Evolutionary conservation across 2,888 invertebrate species (phyloP).

Genomic region (Resseliella maxima): DNA sequence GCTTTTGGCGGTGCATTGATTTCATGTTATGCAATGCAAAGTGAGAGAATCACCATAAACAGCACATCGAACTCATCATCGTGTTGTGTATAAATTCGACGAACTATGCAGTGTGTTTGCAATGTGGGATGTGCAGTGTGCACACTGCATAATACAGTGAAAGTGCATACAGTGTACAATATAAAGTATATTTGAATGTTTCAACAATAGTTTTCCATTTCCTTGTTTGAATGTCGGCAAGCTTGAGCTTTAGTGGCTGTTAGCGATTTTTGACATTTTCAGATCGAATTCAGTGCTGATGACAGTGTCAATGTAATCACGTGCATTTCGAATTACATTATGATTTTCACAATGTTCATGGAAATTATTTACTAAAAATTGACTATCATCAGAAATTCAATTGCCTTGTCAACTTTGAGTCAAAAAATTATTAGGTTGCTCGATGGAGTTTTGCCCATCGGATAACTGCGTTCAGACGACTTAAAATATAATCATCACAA

Average conservation of each 20-base stretch:
- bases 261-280: neutral
- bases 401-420: neutral
- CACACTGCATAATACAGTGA: no score
- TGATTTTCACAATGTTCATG: no score
- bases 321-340: neutral
- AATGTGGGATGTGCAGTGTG: no score
- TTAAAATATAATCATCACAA: slow-evolving; percentile 16
- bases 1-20: slow-evolving; percentile 7
- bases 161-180: no score
- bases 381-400: slow-evolving; percentile 7
- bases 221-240: slow-evolving; percentile 6
- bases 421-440: neutral
- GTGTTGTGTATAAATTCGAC: neutral
- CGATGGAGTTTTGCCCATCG: neutral
- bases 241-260: neutral
- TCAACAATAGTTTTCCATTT: slow-evolving; percentile 38
- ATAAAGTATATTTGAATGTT: neutral
- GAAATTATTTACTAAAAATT: neutral
- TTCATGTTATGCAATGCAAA: slow-evolving; percentile 2
- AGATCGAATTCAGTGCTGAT: slow-evolving; percentile 37
- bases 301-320: slow-evolving; percentile 43
- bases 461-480: neutral
- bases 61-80: neutral
- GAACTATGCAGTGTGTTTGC: no score
- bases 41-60: neutral